Conservation (phyloP, 2,113 vertebrate species). For the Triplophysa rosa region DNA sequence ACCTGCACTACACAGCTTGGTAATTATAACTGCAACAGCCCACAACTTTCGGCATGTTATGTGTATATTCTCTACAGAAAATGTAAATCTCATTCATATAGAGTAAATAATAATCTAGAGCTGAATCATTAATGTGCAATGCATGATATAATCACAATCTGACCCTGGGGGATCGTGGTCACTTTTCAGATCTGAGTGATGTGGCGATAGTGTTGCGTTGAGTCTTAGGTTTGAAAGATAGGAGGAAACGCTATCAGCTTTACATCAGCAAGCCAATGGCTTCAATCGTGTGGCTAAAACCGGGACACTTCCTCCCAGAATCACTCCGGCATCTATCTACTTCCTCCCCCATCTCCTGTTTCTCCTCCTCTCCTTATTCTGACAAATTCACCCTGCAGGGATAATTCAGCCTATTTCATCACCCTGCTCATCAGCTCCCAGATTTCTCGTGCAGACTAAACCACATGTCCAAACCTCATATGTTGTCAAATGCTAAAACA, state of each 20-base stretch:
- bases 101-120: no score
- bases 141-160: neutral
- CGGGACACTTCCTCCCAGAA: conserved; percentile 45
- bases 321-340: conserved; percentile 49
- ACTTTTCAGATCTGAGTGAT: no score
- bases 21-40: no score
- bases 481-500: neutral
- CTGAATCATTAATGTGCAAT: neutral
- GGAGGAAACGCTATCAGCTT: neutral
- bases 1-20: no score
- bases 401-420: conserved; percentile 49
- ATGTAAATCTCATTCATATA: no score
- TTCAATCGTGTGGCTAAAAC: neutral
- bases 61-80: no score
- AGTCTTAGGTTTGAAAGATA: no score
- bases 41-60: no score
- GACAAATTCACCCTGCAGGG: conserved; percentile 35
- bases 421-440: conserved; percentile 36
- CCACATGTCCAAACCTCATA: neutral
- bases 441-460: conserved; percentile 28
- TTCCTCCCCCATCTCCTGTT: conserved; percentile 21
- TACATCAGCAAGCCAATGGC: neutral
- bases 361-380: conserved; percentile 28
- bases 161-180: neutral
- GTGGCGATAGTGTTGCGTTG: no score